Base-by-base conservation (phyloP, 2,888 invertebrate species). In the Anticlea derivata region DNA sequence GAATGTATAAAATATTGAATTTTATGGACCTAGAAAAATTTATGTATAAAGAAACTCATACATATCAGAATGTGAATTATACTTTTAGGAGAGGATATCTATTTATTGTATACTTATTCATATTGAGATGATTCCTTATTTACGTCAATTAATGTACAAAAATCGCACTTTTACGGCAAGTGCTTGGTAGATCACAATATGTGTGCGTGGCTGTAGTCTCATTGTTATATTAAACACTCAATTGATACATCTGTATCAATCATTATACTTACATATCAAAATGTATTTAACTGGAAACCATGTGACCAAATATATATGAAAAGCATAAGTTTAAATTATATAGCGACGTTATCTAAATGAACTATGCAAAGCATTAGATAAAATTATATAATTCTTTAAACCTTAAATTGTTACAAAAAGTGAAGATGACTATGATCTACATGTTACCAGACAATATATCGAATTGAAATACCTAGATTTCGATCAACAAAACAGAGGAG, bases 141-240 rank as follows among this genome's bases (percentile, higher is more conserved):
- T 90, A 82, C 76, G 89, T 89, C 89, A 90, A 90, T 89, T 89
- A 88, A 78, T 60, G 80, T 83, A 80, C 4, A 17, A 61, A 63
- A 69, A 66, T 70, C 75, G 74, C 78, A 66, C 64, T 58, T 52
- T 63, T 55, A 60, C 58, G 62, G 17, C 30, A 30, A 64, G 78
- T 77, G 80, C 78, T 79, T 75, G 40, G 58, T 76, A 75, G 70
- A 60, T 57, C 64, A 60, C 73, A 65, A 17, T 4, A 17, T 59
- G 34, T 27, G 26, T 47, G 55, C 57, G 56, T 59, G 55, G 37
- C 50, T 48, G 44, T 59, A 53, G 39, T 13, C 10, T 13, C 43
- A 33, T n/a, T 37, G 40, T 34, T 33, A 17, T 17, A 17, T 17
- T 17, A 17, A 17, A 17, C 17, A 17, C 2, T 17, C 4, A 17